Base-by-base conservation (phyloP, 2,888 invertebrate genomes). In the Protodeltote pygarga region DNA sequence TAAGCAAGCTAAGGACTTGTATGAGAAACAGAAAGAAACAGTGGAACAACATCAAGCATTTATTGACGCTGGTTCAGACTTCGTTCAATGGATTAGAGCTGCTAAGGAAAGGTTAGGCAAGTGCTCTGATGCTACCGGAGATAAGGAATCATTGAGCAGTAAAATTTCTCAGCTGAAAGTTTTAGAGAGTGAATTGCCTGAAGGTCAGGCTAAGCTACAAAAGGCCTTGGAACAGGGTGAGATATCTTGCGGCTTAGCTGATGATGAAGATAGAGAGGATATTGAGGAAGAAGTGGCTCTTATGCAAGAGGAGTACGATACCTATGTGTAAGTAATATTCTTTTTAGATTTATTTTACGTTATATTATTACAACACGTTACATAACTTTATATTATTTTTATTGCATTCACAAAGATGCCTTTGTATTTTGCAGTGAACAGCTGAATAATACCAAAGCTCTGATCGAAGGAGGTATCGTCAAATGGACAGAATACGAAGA, bases 401-500 rank as follows among this genome's bases (percentile, higher is more conserved):
- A 9, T 9, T 21, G 11, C n/a, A 11, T 31, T 13, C 9, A 41
- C 33, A 38, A 31, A 11, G 13, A 14, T 28, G 31, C 2, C 10
- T 29, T 19, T 65, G 2, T 4, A 0, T 31, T 24, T 75, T 90
- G 83, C 78, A 95, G 95, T 27, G 97, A 97, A 68, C 95, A 95
- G 49, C 85, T 98, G 3, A 95, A 94, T 70, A 95, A 94, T 70
- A 96, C 96, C 1, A 97, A 97, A 88, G 94, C 94, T 60, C 89
- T 96, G 24, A 92, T 98, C 33, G 98, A 98, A 87, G 94, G 95
- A 55, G 98, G 97, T 71, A 96, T 98, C 76, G 97, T 97, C 0
- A 97, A 97, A 81, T 98, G 98, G 98, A 97, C 97, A 0, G 98
- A 98, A 83, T 98, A 98, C 79, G 97, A 98, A 88, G 97, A 97